Base-by-base conservation (phyloP, 2,888 invertebrate species). In the Xestia rhomboidea region DNA sequence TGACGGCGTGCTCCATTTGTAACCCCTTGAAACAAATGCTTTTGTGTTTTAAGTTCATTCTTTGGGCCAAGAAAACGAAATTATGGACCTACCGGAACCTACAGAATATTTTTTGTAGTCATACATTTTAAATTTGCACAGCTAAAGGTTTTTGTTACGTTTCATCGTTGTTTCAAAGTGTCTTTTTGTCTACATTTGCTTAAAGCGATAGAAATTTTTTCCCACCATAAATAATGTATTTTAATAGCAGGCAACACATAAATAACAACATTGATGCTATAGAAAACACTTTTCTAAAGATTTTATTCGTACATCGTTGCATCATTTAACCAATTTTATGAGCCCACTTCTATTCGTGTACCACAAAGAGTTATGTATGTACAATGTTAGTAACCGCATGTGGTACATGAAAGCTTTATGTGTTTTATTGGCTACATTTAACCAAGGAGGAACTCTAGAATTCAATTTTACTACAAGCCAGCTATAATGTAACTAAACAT, bases 1-100 rank as follows among this genome's bases (percentile, higher is more conserved):
- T 82, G 82, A 82, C 78, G 80, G 84, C 85, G 79, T 73, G 69
- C 77, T 84, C 81, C 86, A 90, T 90, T 90, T 89, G 69, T 91
- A 87, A 87, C 81, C 71, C 73, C 83, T 87, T 78, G 81, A 77
- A 88, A 88, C 68, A 80, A 84, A 80, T 81, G 63, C 66, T 81
- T 76, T 75, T 75, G 62, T 76, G 67, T 80, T 84, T 68, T 66
- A 18, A 62, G 68, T 64, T 70, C 49, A 71, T 73, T 77, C 27
- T 46, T 49, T 68, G 30, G n/a, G n/a, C 21, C 18, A 34, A 21
- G 30, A 21, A 44, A 60, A 41, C n/a, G 41, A 66, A n/a, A n/a
- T 13, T 62, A 24, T 3, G 27, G 11, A 34, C 7, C 38, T n/a
- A 41, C 24, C 49, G 24, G 13, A 51, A 79, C 21, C 21, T 44